Conservation (phyloP, 2,797 vertebrate species). For the Myotis myotis region DNA sequence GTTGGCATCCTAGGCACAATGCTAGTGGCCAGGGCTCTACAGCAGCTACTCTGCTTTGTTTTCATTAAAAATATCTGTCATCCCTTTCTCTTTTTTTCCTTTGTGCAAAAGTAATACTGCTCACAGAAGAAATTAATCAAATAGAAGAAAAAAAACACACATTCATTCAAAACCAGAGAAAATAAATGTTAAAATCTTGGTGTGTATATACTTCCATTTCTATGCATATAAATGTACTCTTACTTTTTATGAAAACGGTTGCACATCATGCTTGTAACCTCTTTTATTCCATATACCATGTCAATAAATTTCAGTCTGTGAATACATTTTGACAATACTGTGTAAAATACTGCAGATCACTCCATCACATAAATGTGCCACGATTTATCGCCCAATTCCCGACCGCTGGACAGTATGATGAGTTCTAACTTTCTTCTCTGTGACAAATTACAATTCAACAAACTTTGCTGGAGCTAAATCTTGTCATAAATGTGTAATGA, state of each 20-base stretch:
- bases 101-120: not conserved
- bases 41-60: not conserved
- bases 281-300: not conserved
- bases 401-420: not conserved
- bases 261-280: not conserved
- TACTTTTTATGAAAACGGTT: not conserved
- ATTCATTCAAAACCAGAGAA: not conserved
- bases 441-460: not conserved
- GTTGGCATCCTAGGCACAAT: fast-evolving
- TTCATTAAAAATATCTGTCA: not conserved
- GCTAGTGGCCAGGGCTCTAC: too few species aligned
- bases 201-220: not conserved
- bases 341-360: not conserved
- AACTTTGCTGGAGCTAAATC: slow-evolving; percentile 29
- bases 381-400: not conserved
- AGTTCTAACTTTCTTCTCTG: not conserved
- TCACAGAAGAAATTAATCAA: not conserved
- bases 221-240: not conserved
- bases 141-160: not conserved
- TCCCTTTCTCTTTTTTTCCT: not conserved
- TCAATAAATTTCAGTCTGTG: not conserved
- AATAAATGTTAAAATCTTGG: not conserved
- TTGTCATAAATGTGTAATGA: not conserved
- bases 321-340: not conserved
- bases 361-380: not conserved